Base-by-base conservation (phyloP, 37 sponge, comb jelly and placozoan genomes). In the Eunapius fragilis region DNA sequence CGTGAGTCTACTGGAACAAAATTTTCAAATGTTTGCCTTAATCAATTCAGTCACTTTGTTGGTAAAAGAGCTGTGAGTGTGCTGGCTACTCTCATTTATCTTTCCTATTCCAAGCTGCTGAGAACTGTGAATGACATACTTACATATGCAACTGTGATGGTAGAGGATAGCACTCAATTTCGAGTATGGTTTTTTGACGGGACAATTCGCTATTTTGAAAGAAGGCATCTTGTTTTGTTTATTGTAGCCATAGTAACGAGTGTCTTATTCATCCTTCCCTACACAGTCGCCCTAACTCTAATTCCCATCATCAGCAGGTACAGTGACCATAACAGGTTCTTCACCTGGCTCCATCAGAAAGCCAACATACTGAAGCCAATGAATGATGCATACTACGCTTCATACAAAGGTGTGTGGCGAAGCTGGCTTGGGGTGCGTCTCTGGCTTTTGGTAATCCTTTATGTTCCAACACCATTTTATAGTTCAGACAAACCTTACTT, bases 51-150 rank as follows among this genome's bases (percentile, higher is more conserved):
- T n/a, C n/a, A n/a, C n/a, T n/a, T n/a, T n/a, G n/a, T n/a, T n/a
- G n/a, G n/a, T n/a, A n/a, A n/a, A n/a, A n/a, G n/a, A n/a, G n/a
- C n/a, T n/a, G n/a, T n/a, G n/a, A n/a, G n/a, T 12, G 80, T 88
- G 10, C 71, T 88, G 27, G 82, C 88, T 32, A 88, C 88, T 13
- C 67, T 88, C 22, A 68, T 88, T 33, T 50, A 82, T 6, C 82
- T 88, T 11, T 82, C 88, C 17, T 71, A 70, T 3, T 71, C 76
- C 25, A 88, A 88, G 31, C 47, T 88, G 17, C 24, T 70, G 31
- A 69, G 87, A 11, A 73, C 87, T 45, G 30, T 69, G 1, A 86
- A 79, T 25, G 6, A 37, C 9, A 72, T 49, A 2, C 25, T 77
- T 12, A 47, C 31, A 4, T 83, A 73, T 37, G 31, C 49, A 45